A percentile compares a stretch with the other conserved stretches of the same genome.
Conservation (phyloP, 2,797 vertebrate species). For the Varecia variegata region DNA sequence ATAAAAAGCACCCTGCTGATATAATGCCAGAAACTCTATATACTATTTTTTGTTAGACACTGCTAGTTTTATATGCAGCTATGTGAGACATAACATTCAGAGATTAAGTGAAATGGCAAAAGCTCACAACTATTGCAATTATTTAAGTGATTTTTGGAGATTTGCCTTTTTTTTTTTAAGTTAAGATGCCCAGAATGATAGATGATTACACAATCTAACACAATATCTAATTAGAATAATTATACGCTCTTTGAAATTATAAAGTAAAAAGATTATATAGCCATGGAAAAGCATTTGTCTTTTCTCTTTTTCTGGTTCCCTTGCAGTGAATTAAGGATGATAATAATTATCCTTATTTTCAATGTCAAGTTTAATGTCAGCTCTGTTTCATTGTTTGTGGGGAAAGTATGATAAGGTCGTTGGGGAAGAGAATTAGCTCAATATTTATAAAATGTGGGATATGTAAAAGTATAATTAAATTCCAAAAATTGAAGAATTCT, state of each 20-base stretch:
- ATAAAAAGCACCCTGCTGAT: not conserved
- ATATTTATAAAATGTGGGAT: not conserved
- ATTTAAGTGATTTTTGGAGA: not conserved
- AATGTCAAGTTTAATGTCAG: not conserved
- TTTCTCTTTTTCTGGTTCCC: not conserved
- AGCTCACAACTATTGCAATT: not conserved
- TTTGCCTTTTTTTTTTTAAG: not conserved
- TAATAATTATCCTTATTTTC: not conserved
- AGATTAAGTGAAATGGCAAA: not conserved
- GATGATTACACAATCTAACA: not conserved
- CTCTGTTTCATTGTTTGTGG: not conserved
- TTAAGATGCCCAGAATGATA: not conserved
- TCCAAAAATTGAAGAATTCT: not conserved
- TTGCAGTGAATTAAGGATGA: not conserved
- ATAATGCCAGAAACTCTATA: not conserved
- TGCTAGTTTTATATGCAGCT: not conserved
- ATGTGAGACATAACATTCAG: not conserved
- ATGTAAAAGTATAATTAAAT: not conserved
- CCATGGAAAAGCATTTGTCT: not conserved
- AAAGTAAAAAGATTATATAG: not conserved
- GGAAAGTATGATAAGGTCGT: not conserved
- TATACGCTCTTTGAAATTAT: not conserved
- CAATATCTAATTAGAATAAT: not conserved
- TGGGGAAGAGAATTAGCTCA: not conserved
- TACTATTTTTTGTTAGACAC: not conserved